Percentiles rank a stretch among this genome's conserved stretches.
phyloP scores from a whole-genome alignment of 1,140 invertebrate genomes.

The Epicauta chinensis region DNA sequence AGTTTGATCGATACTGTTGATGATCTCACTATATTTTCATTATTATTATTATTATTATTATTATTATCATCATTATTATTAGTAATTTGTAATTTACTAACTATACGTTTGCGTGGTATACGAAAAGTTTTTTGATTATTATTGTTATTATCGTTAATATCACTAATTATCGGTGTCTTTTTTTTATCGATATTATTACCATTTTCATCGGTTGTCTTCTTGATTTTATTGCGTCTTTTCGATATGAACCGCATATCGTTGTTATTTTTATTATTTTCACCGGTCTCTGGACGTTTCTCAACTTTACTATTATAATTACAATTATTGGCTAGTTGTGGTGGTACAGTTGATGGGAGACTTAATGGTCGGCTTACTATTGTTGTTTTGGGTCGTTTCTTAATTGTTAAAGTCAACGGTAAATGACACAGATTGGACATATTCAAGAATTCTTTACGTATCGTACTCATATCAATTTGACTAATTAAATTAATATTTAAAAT shows the following conservation, averaged over 20 bases:
- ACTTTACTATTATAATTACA: neutral
- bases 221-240: neutral
- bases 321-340: neutral
- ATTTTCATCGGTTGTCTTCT: constrained; percentile 2
- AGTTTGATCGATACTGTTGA: constrained; percentile 33
- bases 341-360: constrained; percentile 17
- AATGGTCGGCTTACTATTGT: constrained; percentile 16
- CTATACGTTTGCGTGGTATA: constrained; percentile 17
- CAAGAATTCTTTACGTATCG: constrained; percentile 51
- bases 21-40: constrained; percentile 8
- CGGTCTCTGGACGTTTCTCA: constrained; percentile 11
- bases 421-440: constrained; percentile 40
- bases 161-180: constrained; percentile 12
- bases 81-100: constrained; percentile 3
- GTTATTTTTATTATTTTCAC: constrained; percentile 7
- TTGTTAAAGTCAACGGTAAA: constrained; percentile 24
- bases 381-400: constrained; percentile 7
- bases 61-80: constrained; percentile 3
- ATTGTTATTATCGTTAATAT: constrained; percentile 28
- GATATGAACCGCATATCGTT: neutral
- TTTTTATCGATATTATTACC: constrained; percentile 8
- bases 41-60: constrained; percentile 10
- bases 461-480: constrained; percentile 54
- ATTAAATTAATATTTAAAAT: constrained; percentile 50
- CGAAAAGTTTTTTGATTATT: constrained; percentile 26